Evolutionary conservation across 2,888 invertebrate species (phyloP).

Genomic region (Thereva unica): DNA sequence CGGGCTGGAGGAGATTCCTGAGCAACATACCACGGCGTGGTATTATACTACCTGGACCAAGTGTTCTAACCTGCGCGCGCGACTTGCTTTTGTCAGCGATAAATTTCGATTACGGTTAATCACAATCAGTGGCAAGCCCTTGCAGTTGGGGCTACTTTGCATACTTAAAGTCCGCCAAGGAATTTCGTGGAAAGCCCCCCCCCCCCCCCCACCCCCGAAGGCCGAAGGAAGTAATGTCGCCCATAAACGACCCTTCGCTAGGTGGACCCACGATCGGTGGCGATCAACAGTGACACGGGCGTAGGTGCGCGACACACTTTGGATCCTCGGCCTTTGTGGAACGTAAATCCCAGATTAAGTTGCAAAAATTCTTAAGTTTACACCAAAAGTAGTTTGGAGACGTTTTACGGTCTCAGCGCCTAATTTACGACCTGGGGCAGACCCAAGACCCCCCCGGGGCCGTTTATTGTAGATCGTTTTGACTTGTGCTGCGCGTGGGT

Average conservation of each 20-base stretch:
- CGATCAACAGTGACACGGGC: no score
- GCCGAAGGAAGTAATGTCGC: no score
- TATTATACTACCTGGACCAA: no score
- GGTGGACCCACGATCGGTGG: no score
- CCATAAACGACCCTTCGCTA: no score
- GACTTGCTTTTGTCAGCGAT: conserved; percentile 33
- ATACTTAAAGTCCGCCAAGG: conserved; percentile 16
- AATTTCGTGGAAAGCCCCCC: not conserved
- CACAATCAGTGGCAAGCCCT: conserved; percentile 31
- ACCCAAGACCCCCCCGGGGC: conserved; percentile 2
- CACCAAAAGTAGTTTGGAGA: conserved; percentile 28
- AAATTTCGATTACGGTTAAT: conserved; percentile 35
- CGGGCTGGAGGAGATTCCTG: not conserved
- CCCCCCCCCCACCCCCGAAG: no score
- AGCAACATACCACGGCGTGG: not conserved
- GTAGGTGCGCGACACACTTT: no score
- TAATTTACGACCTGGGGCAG: conserved; percentile 11
- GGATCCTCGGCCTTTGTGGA: conserved; percentile 28
- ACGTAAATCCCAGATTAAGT: conserved; percentile 38
- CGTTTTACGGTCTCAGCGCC: conserved; percentile 16
- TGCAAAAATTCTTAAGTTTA: conserved; percentile 39
- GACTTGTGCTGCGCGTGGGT: conserved; percentile 16
- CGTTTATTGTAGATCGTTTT: not conserved
- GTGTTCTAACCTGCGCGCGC: conserved; percentile 12
- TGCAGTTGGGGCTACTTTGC: conserved; percentile 16